Percentiles rank a stretch among this genome's conserved stretches.
Conservation (phyloP, 2,888 invertebrate genomes). For the Meganola albula region DNA sequence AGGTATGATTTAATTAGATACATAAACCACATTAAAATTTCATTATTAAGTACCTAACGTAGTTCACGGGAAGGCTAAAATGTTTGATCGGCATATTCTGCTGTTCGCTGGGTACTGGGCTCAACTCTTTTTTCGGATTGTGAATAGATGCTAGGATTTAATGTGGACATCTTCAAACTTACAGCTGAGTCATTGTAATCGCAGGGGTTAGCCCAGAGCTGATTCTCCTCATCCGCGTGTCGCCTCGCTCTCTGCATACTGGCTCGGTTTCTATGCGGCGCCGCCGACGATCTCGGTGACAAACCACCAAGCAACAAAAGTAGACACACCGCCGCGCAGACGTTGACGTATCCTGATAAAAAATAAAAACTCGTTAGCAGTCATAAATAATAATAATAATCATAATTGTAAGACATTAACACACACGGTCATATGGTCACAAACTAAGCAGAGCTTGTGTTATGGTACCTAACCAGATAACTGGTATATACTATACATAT, state of each 20-base stretch:
- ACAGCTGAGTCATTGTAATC: constrained; percentile 46
- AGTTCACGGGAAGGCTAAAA: too few relatives aligned
- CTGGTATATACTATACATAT: too few relatives aligned
- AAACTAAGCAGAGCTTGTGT: background rate
- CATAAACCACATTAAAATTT: too few relatives aligned
- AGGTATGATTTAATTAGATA: too few relatives aligned
- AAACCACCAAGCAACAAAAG: constrained; percentile 60
- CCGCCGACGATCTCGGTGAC: constrained; percentile 58
- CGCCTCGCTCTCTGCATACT: constrained; percentile 52
- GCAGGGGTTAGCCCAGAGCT: constrained; percentile 64
- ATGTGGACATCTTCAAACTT: too few relatives aligned
- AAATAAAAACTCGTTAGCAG: constrained; percentile 4
- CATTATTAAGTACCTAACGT: too few relatives aligned
- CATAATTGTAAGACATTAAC: too few relatives aligned
- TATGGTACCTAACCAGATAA: background rate
- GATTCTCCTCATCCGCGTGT: constrained; percentile 41
- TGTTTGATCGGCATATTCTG: too few relatives aligned
- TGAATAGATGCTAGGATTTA: too few relatives aligned
- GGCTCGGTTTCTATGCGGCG: constrained; percentile 48
- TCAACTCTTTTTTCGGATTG: too few relatives aligned
- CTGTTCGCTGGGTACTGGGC: too few relatives aligned
- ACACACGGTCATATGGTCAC: background rate
- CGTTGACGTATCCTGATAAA: constrained; percentile 67
- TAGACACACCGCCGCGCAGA: constrained; percentile 67
- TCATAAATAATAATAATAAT: background rate